Evolutionary conservation across 2,888 invertebrate genomes (phyloP).

Genomic region (Orthonevra nobilis): DNA sequence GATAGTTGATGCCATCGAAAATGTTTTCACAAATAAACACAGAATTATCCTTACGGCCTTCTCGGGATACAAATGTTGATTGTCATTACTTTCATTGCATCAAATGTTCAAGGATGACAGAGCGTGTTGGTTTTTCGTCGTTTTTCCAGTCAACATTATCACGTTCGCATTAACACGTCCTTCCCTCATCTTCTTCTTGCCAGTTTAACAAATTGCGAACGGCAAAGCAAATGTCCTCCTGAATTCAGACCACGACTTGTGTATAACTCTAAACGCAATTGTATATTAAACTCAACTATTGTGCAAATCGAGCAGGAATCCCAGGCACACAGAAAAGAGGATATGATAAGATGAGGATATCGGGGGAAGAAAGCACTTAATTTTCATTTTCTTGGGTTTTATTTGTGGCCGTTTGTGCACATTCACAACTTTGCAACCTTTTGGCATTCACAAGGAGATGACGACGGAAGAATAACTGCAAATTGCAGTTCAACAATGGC

Average conservation of each 20-base stretch:
- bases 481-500: constrained; percentile 23
- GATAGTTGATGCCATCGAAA: background rate
- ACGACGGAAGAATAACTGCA: constrained; percentile 1
- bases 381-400: constrained; percentile 19
- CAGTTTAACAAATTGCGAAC: too few relatives aligned
- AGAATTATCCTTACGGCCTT: constrained; percentile 28
- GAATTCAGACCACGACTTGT: constrained; percentile 7
- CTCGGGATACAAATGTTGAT: background rate
- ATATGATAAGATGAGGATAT: background rate
- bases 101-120: background rate
- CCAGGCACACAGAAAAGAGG: background rate
- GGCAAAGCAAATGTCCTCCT: too few relatives aligned
- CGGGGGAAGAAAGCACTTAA: constrained; percentile 17
- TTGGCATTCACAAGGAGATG: background rate
- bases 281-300: background rate
- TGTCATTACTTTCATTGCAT: background rate
- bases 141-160: constrained; percentile 4
- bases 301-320: background rate
- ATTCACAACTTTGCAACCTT: constrained; percentile 26
- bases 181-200: background rate
- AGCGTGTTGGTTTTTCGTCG: background rate
- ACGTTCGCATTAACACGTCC: constrained; percentile 25
- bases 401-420: constrained; percentile 7
- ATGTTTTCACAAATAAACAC: constrained; percentile 38
- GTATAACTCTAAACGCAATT: background rate